Evolutionary conservation across 1,140 invertebrate species (phyloP).

Genomic region (Pseudachorutes palmiensis): DNA sequence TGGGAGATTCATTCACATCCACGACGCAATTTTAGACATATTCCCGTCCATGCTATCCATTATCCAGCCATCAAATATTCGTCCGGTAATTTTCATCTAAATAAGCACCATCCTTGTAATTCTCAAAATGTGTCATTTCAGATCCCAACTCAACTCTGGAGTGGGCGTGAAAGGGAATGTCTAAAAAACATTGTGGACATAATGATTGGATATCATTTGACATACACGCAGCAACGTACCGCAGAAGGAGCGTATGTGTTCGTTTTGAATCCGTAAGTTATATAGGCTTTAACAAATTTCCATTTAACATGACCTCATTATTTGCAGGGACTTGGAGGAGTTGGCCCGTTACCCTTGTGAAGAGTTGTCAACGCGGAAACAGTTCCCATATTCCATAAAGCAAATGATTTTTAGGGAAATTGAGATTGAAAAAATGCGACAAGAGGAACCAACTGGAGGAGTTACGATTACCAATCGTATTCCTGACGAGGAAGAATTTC

Average conservation of each 20-base stretch:
- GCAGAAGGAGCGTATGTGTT: slow-evolving; percentile 71
- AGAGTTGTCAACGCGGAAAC: slow-evolving; percentile 40
- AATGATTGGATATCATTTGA: slow-evolving; percentile 83
- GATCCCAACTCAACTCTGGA: slow-evolving; percentile 65
- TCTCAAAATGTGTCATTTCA: slow-evolving; percentile 41
- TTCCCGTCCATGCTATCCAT: slow-evolving; percentile 25
- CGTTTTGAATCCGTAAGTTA: slow-evolving; percentile 73
- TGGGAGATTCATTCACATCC: slow-evolving; percentile 21
- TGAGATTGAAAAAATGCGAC: slow-evolving; percentile 60
- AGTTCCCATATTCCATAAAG: slow-evolving; percentile 59
- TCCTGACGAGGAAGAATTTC: not conserved
- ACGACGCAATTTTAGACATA: slow-evolving; percentile 24
- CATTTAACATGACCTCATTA: too few species aligned
- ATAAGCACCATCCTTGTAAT: too few species aligned
- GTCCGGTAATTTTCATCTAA: slow-evolving; percentile 28
- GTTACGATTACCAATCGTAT: not conserved
- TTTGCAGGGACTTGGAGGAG: slow-evolving; percentile 49
- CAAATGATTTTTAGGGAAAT: slow-evolving; percentile 71
- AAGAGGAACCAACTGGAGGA: slow-evolving; percentile 42
- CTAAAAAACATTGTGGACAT: slow-evolving; percentile 63
- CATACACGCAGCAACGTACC: slow-evolving; percentile 69
- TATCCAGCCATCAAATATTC: slow-evolving; percentile 32
- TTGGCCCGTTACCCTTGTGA: slow-evolving; percentile 45
- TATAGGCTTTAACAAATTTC: too few species aligned
- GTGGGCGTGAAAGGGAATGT: slow-evolving; percentile 61